Evolutionary conservation across 2,113 vertebrate species (phyloP).

Genomic region (Diadophis punctatus): DNA sequence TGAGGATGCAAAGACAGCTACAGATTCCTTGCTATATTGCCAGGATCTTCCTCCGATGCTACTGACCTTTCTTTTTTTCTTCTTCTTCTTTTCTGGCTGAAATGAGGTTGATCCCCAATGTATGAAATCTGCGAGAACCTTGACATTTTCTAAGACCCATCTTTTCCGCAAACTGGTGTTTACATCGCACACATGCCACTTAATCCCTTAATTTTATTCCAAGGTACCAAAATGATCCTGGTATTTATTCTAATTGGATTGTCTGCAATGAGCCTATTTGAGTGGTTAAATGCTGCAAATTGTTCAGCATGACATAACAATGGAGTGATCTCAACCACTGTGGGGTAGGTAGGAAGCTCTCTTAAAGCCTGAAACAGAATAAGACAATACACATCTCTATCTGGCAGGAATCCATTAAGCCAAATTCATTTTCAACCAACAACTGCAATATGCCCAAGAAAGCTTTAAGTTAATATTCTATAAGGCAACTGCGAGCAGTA

Average conservation of each 20-base stretch:
- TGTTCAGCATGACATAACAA: conserved; percentile 86
- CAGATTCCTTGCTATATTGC: neutral
- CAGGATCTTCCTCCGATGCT: neutral
- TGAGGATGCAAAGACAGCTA: neutral
- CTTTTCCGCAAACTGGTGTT: conserved; percentile 24
- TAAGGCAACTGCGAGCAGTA: conserved; percentile 51
- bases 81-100: neutral
- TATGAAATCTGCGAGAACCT: conserved; percentile 33
- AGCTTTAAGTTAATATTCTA: conserved; percentile 61
- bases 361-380: conserved; percentile 65
- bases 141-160: neutral
- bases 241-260: conserved; percentile 84
- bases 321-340: conserved; percentile 81
- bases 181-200: conserved; percentile 41
- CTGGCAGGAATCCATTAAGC: conserved; percentile 60
- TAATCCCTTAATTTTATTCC: conserved; percentile 72
- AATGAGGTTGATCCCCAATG: conserved; percentile 6
- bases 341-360: conserved; percentile 75
- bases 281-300: conserved; percentile 87
- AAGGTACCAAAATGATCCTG: conserved; percentile 79
- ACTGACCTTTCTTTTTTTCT: neutral
- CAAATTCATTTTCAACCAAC: conserved; percentile 62
- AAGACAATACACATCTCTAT: conserved; percentile 49
- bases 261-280: conserved; percentile 82
- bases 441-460: conserved; percentile 55